Base-by-base conservation (phyloP, 1,140 invertebrate genomes). In the Lineus longissimus region DNA sequence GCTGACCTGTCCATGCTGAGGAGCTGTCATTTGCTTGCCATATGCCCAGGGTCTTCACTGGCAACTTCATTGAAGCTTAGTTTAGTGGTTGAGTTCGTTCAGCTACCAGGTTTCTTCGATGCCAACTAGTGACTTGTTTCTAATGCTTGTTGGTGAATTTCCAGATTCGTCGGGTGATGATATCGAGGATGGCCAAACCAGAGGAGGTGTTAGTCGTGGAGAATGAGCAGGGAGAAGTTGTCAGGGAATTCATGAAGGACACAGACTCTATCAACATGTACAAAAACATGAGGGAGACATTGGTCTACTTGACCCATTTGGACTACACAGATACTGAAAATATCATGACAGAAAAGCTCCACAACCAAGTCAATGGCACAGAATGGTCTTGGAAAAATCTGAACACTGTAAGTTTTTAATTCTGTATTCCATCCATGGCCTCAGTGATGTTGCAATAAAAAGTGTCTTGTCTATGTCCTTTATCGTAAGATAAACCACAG, bases 301-400 rank as follows among this genome's bases (percentile, higher is more conserved):
- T 99, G 36, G 82, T 99, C 2, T 99, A 98, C 82, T 86, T 99
- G 45, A 99, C 97, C 15, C 97, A 99, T 89, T 88, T 99, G 76
- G 95, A 99, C 84, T 97, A 94, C 79, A 87, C 88, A 59, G 97
- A 99, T 79, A 99, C 97, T 9, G 97, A 99, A 84, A 86, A 91
- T 66, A 97, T 99, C 57, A 99, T 99, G 97, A 98, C 95, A 64
- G 93, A 98, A 73, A 99, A 99, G 78, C 83, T 99, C 17, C 92
- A 96, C 70, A 97, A 97, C 82, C 97, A 99, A 87, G 97, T 99
- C 0, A 98, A 98, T 84, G 97, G 96, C 15, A 88, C 88, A 19
- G 97, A 99, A 83, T 99, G 97, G 95, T 98, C 96, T 9, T 99
- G 97, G 97, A 98, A 98, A 83, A 99, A 99, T 85, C 85, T 99